Base-by-base conservation (phyloP, 2,113 vertebrate genomes). In the Leuciscus idus region DNA sequence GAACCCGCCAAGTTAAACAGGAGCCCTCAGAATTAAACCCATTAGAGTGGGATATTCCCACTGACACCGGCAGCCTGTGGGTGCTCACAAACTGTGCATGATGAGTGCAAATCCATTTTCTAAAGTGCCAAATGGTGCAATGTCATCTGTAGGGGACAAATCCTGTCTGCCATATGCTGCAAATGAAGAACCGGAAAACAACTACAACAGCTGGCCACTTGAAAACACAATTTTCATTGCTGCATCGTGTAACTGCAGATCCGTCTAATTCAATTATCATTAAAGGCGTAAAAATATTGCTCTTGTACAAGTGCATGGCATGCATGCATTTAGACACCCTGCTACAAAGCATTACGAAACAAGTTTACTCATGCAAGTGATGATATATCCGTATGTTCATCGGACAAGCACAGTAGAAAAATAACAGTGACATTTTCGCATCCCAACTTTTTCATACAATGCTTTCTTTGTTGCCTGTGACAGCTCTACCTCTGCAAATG, bases 131-230 rank as follows among this genome's bases (percentile, higher is more conserved):
- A 87, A 81, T 88, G 68, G 79, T 88, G 89, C 86, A 91, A 89
- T 89, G 89, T 92, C 88, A 90, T 87, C 87, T 83, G 62, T 70
- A 87, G 75, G 83, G 86, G 83, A 85, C 57, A 84, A 84, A 90
- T 79, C 59, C 84, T 86, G 88, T 75, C 79, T 81, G 64, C 88
- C 74, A 74, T 88, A 91, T 89, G 89, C 83, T 90, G 72, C 23
- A 39, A 84, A 87, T 84, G 84, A 87, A 88, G 61, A 84, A 79
- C 43, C 21, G 21, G 72, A 73, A 86, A 83, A 84, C 84, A 84
- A 89, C 48, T 26, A 83, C 36, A 90, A 88, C 91, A 92, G 88
- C 87, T 91, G 89, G 86, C 75, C 88, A 85, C 86, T 88, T 81
- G 61, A 86, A 91, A 86, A 88, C 84, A 77, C 50, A 23, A 43